Base-by-base conservation (phyloP, 2,888 invertebrate species). In the Cremastobaeus sp. region DNA sequence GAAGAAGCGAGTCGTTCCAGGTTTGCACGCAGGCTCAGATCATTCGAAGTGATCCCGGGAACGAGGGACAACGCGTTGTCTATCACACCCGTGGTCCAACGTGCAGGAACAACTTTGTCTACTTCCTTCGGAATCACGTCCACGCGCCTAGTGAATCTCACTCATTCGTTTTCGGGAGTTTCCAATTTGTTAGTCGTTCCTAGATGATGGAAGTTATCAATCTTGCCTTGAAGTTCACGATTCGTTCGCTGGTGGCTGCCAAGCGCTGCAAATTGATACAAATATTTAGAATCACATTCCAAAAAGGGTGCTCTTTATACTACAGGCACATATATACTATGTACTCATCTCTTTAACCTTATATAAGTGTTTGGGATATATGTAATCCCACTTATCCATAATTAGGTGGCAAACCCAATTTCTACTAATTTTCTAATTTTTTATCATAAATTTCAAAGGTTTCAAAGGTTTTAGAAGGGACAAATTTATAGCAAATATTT, bases 161-260 rank as follows among this genome's bases (percentile, higher is more conserved):
- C 30, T 70, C 25, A 20, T 30, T 20, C 37, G 41, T 35, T 9
- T 20, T 60, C 41, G 52, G 34, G 20, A 54, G 28, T 50, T 66
- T 48, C 65, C 50, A 43, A 48, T 11, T 64, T 3, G 37, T 77
- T 50, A 37, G 18, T 20, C 12, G 45, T 41, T 52, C 74, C 80
- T 95, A 95, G 89, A 96, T 95, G 89, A 95, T 93, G 82, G 95
- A 94, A 84, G 95, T 96, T 89, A 96, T 94, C 85, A 96, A 90
- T 90, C 95, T 92, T 88, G 95, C 95, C 90, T 95, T 96, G 92
- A 95, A 96, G 93, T 95, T 95, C 86, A 96, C 95, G 90, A 96
- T 93, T 89, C 94, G 92, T 89, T 96, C 95, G 88, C 95, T 95
- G 87, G 95, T 95, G 89, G 95, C 95, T 69, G 95, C 95, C 88